Evolutionary conservation across 2,888 invertebrate species (phyloP).

Genomic region (Elysia crispata): DNA sequence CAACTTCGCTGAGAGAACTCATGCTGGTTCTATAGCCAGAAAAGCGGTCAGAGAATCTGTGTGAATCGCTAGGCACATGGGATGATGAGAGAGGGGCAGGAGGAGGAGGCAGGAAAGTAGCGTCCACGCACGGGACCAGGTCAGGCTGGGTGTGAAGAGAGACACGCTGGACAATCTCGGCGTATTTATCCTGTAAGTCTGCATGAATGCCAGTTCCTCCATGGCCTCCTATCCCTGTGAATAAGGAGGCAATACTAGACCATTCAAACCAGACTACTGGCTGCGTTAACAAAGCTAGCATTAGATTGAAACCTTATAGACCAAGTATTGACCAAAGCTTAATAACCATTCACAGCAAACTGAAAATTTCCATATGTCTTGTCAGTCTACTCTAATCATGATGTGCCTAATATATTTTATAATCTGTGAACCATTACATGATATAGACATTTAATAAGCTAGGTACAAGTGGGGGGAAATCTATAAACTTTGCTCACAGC

Average conservation of each 20-base stretch:
- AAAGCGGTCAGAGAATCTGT: conserved; percentile 23
- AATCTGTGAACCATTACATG: too few species aligned
- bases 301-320: too few species aligned
- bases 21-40: conserved; percentile 48
- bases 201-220: conserved; percentile 76
- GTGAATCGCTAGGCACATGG: conserved; percentile 16
- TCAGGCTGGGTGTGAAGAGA: conserved; percentile 67
- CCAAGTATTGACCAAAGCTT: too few species aligned
- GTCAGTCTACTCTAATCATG: too few species aligned
- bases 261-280: too few species aligned
- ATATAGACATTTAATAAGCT: too few species aligned
- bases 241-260: too few species aligned
- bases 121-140: conserved; percentile 57
- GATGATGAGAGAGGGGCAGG: neutral
- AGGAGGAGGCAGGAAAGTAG: conserved; percentile 52
- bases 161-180: conserved; percentile 73
- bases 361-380: too few species aligned
- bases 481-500: too few species aligned
- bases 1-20: conserved; percentile 51
- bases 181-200: conserved; percentile 74
- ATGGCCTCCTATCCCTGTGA: conserved; percentile 76
- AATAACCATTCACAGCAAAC: neutral
- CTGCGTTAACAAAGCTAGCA: too few species aligned
- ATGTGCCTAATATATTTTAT: too few species aligned
- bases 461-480: too few species aligned